Evolutionary conservation across 2,888 invertebrate species (phyloP).

Genomic region (Horisme vitalbata): DNA sequence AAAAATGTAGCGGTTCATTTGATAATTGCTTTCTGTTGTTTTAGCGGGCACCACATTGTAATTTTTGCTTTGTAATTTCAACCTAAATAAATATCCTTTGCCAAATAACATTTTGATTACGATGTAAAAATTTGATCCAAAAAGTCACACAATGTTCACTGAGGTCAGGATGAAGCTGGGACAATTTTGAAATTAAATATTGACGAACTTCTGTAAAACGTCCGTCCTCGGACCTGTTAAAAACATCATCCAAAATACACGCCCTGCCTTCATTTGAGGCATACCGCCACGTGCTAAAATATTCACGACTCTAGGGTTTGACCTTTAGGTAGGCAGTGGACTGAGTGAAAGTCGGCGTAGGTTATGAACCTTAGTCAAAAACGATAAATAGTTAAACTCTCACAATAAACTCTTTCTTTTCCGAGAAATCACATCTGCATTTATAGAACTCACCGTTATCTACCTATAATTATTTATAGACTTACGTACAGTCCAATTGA

Average conservation of each 20-base stretch:
- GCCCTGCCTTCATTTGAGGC: conserved; percentile 41
- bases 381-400: too few relatives aligned
- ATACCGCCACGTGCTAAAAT: conserved; percentile 46
- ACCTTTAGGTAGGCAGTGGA: conserved; percentile 39
- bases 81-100: conserved; percentile 1
- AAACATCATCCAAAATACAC: conserved; percentile 39
- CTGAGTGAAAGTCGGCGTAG: conserved; percentile 31
- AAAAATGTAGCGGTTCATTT: not conserved
- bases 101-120: too few relatives aligned
- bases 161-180: conserved; percentile 9
- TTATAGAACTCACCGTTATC: too few relatives aligned
- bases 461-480: too few relatives aligned
- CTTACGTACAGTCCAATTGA: too few relatives aligned
- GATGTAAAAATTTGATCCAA: conserved; percentile 3
- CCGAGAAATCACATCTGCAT: too few relatives aligned
- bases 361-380: too few relatives aligned
- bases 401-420: too few relatives aligned
- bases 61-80: not conserved
- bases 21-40: conserved; percentile 4
- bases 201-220: conserved; percentile 22
- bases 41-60: not conserved
- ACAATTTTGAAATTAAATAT: conserved; percentile 28
- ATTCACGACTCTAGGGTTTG: conserved; percentile 51
- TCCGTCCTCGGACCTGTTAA: conserved; percentile 31
- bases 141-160: conserved; percentile 9